Evolutionary conservation across 1,140 invertebrate genomes (phyloP).

Genomic region (Gonioctena quinquepunctata): DNA sequence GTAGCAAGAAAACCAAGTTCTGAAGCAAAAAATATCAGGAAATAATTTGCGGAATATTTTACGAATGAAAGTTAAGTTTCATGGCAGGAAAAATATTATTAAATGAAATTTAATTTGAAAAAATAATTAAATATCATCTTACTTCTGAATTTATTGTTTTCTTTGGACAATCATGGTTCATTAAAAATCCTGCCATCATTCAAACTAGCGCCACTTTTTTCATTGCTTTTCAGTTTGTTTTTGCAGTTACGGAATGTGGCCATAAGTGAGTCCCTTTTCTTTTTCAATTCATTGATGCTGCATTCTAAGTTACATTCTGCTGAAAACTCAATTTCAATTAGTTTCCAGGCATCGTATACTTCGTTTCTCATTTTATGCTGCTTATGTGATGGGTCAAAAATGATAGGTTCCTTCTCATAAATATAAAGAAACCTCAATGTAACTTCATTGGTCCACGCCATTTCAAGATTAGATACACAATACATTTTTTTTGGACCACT

Average conservation of each 20-base stretch:
- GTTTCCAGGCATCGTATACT: constrained; percentile 23
- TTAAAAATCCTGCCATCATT: constrained; percentile 9
- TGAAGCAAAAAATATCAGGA: constrained; percentile 11
- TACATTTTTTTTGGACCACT: neutral
- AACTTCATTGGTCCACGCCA: neutral
- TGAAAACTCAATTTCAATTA: constrained; percentile 20
- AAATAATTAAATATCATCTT: neutral
- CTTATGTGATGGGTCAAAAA: constrained; percentile 25
- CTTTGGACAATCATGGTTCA: neutral
- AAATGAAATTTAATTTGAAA: neutral
- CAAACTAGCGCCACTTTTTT: constrained; percentile 13
- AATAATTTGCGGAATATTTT: constrained; percentile 22
- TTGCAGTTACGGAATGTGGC: constrained; percentile 17
- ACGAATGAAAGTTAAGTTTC: constrained; percentile 18
- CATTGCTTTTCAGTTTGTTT: neutral
- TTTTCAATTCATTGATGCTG: constrained; percentile 12
- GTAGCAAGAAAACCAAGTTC: constrained; percentile 9
- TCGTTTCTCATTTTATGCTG: constrained; percentile 23
- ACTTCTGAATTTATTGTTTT: constrained; percentile 3
- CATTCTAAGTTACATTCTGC: neutral
- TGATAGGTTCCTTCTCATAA: constrained; percentile 23
- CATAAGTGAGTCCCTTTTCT: constrained; percentile 10
- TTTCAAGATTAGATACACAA: neutral
- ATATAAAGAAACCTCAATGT: constrained; percentile 20
- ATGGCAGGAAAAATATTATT: constrained; percentile 23